Percentiles rank a stretch among this genome's conserved stretches.
phyloP scores from a whole-genome alignment of 2,888 invertebrate genomes.

The Galerucella calmariensis region DNA sequence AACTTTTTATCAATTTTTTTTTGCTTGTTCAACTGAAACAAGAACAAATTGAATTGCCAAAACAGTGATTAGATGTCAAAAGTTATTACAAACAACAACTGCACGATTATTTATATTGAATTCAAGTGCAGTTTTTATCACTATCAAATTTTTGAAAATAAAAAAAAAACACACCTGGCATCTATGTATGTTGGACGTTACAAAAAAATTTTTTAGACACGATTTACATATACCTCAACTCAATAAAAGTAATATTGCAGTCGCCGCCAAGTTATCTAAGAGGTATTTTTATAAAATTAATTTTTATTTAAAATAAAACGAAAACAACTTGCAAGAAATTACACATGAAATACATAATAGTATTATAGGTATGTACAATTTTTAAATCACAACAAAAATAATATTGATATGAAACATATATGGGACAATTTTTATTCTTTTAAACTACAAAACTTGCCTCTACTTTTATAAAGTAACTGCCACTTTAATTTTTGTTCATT shows the following conservation, averaged over 20 bases:
- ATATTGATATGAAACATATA: conserved; percentile 55
- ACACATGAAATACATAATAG: conserved; percentile 31
- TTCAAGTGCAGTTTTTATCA: neutral
- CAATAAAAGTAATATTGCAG: conserved; percentile 9
- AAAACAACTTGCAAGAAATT: conserved; percentile 22
- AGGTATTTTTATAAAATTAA: conserved; percentile 5
- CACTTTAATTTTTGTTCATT: conserved; percentile 35
- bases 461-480: conserved; percentile 47
- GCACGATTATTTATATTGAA: conserved; percentile 5
- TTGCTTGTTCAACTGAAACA: no score
- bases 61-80: neutral
- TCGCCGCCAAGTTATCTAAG: neutral
- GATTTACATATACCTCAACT: neutral
- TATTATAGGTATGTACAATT: conserved; percentile 54
- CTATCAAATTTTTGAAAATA: neutral
- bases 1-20: no score
- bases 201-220: neutral
- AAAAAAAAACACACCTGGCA: neutral
- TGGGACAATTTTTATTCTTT: conserved; percentile 44
- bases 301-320: conserved; percentile 28
- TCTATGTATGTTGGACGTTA: neutral
- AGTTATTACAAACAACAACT: neutral
- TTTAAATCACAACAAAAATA: conserved; percentile 57
- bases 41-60: neutral
- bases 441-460: conserved; percentile 55